Evolutionary conservation across 1,140 invertebrate species (phyloP).

Genomic region (Tetraneura akinire): DNA sequence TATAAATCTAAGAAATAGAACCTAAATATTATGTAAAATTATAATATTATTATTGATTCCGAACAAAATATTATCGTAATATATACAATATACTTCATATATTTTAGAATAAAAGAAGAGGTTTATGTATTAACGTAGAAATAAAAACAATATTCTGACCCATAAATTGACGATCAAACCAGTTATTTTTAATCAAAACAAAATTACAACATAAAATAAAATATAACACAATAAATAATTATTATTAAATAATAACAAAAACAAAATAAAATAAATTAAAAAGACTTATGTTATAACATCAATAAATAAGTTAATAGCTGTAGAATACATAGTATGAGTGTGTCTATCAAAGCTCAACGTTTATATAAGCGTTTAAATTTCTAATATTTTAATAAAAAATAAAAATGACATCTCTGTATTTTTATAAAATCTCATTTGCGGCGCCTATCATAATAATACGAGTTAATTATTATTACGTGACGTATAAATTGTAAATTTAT

Average conservation of each 20-base stretch:
- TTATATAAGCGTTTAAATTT: background rate
- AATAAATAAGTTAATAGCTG: constrained; percentile 30
- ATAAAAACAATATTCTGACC: background rate
- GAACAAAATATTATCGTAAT: too few species aligned
- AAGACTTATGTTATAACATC: constrained; percentile 37
- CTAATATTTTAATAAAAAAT: background rate
- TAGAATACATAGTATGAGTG: constrained; percentile 9
- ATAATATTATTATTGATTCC: too few species aligned
- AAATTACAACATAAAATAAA: constrained; percentile 45
- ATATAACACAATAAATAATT: constrained; percentile 18
- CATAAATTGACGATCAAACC: constrained; percentile 3
- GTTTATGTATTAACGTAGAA: too few species aligned
- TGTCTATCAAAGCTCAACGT: constrained; percentile 38
- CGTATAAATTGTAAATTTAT: too few species aligned
- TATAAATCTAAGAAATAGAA: too few species aligned
- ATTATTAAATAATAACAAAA: constrained; percentile 21
- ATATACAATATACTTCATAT: too few species aligned
- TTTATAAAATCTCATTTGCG: too few species aligned
- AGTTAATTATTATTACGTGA: too few species aligned
- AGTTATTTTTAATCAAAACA: constrained; percentile 44
- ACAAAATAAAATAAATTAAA: background rate
- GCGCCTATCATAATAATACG: too few species aligned
- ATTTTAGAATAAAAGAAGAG: too few species aligned
- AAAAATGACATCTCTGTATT: too few species aligned
- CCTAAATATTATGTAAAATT: too few species aligned